Base-by-base conservation (phyloP, 37 sponge, comb jelly and placozoan genomes). In the Haliclona indistincta region DNA sequence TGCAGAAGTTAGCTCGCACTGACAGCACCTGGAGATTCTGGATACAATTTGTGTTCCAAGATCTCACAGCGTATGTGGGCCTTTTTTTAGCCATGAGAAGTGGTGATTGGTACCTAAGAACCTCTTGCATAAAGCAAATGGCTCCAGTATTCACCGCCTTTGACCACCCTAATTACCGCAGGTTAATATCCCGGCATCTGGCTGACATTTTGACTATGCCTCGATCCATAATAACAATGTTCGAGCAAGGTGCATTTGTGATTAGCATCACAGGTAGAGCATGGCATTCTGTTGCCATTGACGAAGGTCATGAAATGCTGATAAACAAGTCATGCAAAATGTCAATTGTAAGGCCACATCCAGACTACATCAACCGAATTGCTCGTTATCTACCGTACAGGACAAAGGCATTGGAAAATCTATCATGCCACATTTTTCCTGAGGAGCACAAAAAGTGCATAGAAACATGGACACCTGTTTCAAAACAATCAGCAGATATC, bases 21-120 rank as follows among this genome's bases (percentile, higher is more conserved):
- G 75, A 75, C 42, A 47, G 60, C 4, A 76, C 77, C 29, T 76
- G 77, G 77, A 64, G 32, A 33, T 69, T 69, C 23, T 69, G 70
- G 70, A 29, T 69, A 22, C 70, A 69, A 28, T 69, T 69, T 69
- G 70, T 69, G 4, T 69, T 69, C 51, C 7, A 13, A 17, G 70
- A 69, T 69, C 49, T 49, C 7, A 17, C 43, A 49, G 47, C 70
- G 3, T 69, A 69, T 22, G 28, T 69, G 7, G 45, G 51, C 29
- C 43, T 69, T 7, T 69, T 43, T 43, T 42, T 69, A 43, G 70
- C 70, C 7, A 45, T 69, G 4, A 38, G 70, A 13, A 69, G 70
- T 69, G 70, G 70, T 41, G 51, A 69, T 69, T 69, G 70, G 70
- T 26, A 40, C 23, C 39, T 69, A 25, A 40, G 70, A 40, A 52